A percentile compares a stretch with the other conserved stretches of the same genome.
These are phyloP conservation scores for Ctena decussata DNA, from an alignment of 2,888 invertebrate species.

Conservation along the genomic window DNA sequence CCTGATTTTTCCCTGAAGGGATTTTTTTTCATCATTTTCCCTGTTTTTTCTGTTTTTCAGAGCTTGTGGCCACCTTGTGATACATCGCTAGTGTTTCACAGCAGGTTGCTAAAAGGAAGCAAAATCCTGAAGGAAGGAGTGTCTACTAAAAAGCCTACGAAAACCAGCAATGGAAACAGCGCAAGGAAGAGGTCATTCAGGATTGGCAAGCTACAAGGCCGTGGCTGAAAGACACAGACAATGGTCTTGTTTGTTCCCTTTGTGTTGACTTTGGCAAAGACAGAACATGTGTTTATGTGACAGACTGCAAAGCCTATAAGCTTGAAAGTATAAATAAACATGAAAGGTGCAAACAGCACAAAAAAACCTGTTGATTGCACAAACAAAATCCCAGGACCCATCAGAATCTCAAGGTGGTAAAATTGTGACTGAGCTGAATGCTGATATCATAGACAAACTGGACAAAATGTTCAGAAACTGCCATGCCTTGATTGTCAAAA, in stretches of 20 bases:
- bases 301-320: constrained; percentile 18
- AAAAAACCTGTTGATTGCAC: neutral
- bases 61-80: too few relatives aligned
- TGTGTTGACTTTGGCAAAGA: neutral
- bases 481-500: constrained; percentile 31
- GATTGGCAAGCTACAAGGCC: too few relatives aligned
- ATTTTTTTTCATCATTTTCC: too few relatives aligned
- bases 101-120: too few relatives aligned
- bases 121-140: too few relatives aligned
- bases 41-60: too few relatives aligned
- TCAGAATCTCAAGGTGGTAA: constrained; percentile 29
- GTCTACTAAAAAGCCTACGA: too few relatives aligned
- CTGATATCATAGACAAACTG: neutral
- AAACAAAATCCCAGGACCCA: neutral
- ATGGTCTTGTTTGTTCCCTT: constrained; percentile 7
- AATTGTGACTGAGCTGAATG: constrained; percentile 16
- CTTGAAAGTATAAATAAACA: constrained; percentile 28
- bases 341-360: constrained; percentile 18
- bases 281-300: neutral
- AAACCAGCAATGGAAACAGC: too few relatives aligned
- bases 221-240: too few relatives aligned
- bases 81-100: too few relatives aligned
- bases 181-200: too few relatives aligned
- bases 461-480: constrained; percentile 29
- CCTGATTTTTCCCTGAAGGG: too few relatives aligned